Evolutionary conservation across 2,113 vertebrate species (phyloP), one percentile per base, ranked within the genome.

Genomic region (Thymallus thymallus): DNA sequence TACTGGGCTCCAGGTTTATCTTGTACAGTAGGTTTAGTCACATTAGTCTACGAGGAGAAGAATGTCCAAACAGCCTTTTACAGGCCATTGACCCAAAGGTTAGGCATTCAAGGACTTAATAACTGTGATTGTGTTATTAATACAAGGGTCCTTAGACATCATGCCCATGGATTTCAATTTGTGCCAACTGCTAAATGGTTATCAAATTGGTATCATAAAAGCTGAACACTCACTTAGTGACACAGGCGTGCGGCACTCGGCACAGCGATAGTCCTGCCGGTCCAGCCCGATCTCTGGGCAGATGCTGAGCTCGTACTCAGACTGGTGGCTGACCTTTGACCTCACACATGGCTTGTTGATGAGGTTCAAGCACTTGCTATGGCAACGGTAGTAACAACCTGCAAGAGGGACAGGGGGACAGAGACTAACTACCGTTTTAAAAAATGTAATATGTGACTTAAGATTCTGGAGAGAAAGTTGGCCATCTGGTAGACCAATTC

Each of bases 311-410:
- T 98, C 95, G 0, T 98, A 99, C 85, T 96, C 97, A 0, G 97
- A 96, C 83, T 96, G 97, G 79, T 99, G 97, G 88, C 97, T 99
- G 87, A 99, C 96, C 87, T 98, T 97, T 65, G 96, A 95, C 79
- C 94, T 94, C 83, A 99, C 96, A 0, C 97, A 99, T 1, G 96
- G 90, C 88, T 96, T 96, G 75, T 92, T 95, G 89, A 99, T 95
- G 84, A 96, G 93, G 69, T 95, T 95, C 93, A 99, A 93, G 87
- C 97, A 99, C 88, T 98, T 98, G 89, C 97, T 99, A 84, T 99
- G 97, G 84, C 96, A 98, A 23, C 96, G 94, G 80, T 98, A 99
- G 84, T 95, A 97, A 78, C 97, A 99, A n/a, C 97, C 97, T 98
- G 80, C 74, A 71, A 80, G 7, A 32, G 45, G 66, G 58, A 78